These are phyloP conservation scores for Chlamydotis undulata DNA, from an alignment of 2,113 vertebrate genomes.

Conservation along the genomic window DNA sequence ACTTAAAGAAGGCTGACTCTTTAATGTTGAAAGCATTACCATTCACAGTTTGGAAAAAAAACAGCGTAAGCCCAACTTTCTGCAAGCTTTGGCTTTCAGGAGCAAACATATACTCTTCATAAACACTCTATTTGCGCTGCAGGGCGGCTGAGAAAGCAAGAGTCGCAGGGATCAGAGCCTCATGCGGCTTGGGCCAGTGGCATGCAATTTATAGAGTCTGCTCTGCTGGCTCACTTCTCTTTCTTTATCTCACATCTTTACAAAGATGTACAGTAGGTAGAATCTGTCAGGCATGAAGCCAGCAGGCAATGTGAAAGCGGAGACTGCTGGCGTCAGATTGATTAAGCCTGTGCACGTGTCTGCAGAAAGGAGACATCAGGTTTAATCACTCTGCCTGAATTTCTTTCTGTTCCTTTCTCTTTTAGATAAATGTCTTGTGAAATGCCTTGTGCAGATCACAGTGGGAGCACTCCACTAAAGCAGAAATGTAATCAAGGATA, in stretches of 20 bases:
- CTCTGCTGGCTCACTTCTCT: conserved; percentile 25
- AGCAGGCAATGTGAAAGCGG: conserved; percentile 70
- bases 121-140: conserved; percentile 22
- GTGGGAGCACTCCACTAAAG: background rate
- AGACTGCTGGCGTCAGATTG: conserved; percentile 76
- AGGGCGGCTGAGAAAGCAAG: background rate
- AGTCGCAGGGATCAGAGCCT: background rate
- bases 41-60: background rate
- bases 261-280: conserved; percentile 43
- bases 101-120: background rate
- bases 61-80: background rate
- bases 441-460: background rate
- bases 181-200: background rate
- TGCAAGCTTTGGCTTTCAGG: background rate
- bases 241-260: conserved; percentile 71
- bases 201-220: conserved; percentile 62
- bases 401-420: conserved; percentile 40
- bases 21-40: conserved; percentile 34
- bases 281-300: conserved; percentile 77
- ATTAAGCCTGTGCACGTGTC: conserved; percentile 82
- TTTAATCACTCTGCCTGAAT: conserved; percentile 68
- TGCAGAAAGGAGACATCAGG: conserved; percentile 75
- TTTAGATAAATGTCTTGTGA: background rate
- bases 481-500: background rate
- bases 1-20: background rate